A percentile compares a stretch with the other conserved stretches of the same genome.
Evolutionary conservation across 2,797 vertebrate genomes (phyloP).

Genomic region (Cryptoblepharus egeriae): DNA sequence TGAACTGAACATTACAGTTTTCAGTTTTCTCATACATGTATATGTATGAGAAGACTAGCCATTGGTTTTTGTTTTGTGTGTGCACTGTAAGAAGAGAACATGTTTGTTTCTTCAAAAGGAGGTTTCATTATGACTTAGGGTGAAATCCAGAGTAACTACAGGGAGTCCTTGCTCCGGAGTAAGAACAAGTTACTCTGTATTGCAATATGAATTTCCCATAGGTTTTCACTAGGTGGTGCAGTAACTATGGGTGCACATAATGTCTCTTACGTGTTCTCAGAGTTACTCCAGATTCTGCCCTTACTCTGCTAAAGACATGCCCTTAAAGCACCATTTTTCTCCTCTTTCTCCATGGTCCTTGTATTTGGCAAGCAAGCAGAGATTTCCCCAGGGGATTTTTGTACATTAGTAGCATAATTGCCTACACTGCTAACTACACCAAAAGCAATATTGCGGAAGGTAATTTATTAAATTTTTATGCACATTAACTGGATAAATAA

Average conservation of each 20-base stretch:
- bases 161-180: no score
- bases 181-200: no score
- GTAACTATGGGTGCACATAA: no score
- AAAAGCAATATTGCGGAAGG: slow-evolving; percentile 46
- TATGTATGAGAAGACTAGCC: not conserved
- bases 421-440: slow-evolving; percentile 41
- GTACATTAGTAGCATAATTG: slow-evolving; percentile 46
- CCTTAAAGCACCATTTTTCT: slow-evolving; percentile 26
- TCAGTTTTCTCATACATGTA: no score
- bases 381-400: slow-evolving; percentile 42
- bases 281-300: no score
- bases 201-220: no score
- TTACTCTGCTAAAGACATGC: slow-evolving; percentile 11
- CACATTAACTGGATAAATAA: slow-evolving; percentile 63
- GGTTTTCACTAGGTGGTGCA: no score
- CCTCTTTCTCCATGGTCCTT: slow-evolving; percentile 15
- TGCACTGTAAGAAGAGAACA: not conserved
- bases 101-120: not conserved
- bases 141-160: no score
- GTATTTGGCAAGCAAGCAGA: slow-evolving; percentile 47
- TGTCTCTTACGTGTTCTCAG: no score
- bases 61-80: not conserved
- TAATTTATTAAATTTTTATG: slow-evolving; percentile 65
- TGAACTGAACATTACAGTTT: no score
- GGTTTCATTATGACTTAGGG: not conserved